phyloP scores from a whole-genome alignment of 2,797 vertebrate genomes.

The Hapalemur alaotrensis region DNA sequence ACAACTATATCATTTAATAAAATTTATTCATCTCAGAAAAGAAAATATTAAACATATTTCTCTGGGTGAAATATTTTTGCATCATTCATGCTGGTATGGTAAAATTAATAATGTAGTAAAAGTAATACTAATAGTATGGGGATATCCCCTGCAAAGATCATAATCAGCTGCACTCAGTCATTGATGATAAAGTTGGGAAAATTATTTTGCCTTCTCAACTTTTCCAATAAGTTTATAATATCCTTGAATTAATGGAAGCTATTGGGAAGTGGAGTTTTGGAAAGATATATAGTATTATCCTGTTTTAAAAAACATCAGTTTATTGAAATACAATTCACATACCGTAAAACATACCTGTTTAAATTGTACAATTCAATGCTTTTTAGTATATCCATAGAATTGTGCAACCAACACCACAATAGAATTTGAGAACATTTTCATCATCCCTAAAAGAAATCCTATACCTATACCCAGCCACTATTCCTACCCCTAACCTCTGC shows the following conservation, averaged over 20 bases:
- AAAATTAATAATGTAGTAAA: too few relatives aligned
- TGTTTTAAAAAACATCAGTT: neutral
- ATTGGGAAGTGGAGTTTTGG: neutral
- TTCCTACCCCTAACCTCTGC: too few relatives aligned
- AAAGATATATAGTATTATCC: neutral
- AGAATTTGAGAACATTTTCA: neutral
- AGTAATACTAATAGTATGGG: neutral
- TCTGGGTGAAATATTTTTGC: neutral
- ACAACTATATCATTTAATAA: neutral
- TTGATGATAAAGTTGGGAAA: neutral
- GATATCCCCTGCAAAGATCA: neutral
- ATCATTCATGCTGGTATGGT: accelerated
- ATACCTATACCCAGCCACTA: neutral
- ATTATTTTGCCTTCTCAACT: neutral
- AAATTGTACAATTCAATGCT: neutral
- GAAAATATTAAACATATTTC: neutral
- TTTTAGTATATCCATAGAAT: neutral
- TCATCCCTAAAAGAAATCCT: neutral
- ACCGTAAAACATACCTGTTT: neutral
- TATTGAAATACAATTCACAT: neutral
- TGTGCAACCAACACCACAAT: neutral
- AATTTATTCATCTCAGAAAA: neutral
- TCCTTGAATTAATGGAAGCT: neutral
- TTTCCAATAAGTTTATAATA: neutral
- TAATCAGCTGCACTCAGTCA: neutral